These are phyloP conservation scores for Arctopsyche grandis DNA, from an alignment of 1,140 invertebrate species.

Conservation along the genomic window DNA sequence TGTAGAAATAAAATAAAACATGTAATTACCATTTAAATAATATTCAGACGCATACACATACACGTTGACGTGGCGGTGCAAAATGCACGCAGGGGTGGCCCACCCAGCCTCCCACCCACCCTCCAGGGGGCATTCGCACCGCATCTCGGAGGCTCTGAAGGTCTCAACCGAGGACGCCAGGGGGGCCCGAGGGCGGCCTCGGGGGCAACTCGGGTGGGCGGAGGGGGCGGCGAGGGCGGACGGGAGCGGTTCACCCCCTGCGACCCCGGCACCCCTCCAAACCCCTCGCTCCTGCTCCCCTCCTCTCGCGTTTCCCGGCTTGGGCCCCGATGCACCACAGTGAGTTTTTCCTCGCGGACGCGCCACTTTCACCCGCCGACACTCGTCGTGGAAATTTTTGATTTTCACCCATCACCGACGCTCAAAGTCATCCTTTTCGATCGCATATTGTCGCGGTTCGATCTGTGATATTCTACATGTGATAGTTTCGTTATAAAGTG, in stretches of 20 bases:
- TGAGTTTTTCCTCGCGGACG: slow-evolving; percentile 50
- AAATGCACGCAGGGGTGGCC: slow-evolving; percentile 5
- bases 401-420: background rate
- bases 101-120: no score
- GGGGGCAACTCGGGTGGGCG: background rate
- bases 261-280: slow-evolving; percentile 10
- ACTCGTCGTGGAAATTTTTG: slow-evolving; percentile 34
- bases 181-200: background rate
- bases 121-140: background rate
- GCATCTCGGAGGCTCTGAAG: slow-evolving; percentile 24
- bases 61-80: slow-evolving; percentile 8
- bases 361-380: slow-evolving; percentile 45
- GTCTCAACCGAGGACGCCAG: slow-evolving; percentile 15
- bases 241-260: slow-evolving; percentile 35
- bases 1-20: no score
- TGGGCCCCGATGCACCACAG: slow-evolving; percentile 45
- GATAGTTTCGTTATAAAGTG: background rate
- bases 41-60: background rate
- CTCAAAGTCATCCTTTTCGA: background rate
- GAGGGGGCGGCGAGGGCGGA: background rate
- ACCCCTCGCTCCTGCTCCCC: slow-evolving; percentile 44
- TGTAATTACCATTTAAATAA: no score
- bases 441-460: background rate
- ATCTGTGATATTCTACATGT: background rate
- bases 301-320: slow-evolving; percentile 43